Evolutionary conservation across 2,888 invertebrate genomes (phyloP).

Genomic region (Micoletzkya japonica): DNA sequence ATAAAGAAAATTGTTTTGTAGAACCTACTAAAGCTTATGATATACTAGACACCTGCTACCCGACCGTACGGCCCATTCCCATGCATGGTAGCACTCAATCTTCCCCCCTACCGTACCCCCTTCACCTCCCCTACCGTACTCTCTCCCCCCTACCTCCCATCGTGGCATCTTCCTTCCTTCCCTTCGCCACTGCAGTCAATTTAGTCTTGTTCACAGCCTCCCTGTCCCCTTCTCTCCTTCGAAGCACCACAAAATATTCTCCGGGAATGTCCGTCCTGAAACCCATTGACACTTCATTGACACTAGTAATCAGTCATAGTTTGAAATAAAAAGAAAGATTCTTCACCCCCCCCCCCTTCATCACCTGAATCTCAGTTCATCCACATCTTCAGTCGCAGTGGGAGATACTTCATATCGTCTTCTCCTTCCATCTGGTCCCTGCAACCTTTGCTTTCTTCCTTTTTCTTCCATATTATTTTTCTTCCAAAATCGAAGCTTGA

Average conservation of each 20-base stretch:
- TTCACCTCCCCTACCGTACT: too few species aligned
- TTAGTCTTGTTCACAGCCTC: conserved; percentile 14
- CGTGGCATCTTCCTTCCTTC: neutral
- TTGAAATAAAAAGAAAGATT: neutral
- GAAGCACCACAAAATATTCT: conserved; percentile 34
- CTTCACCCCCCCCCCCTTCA: neutral
- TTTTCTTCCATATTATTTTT: too few species aligned
- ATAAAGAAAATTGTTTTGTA: too few species aligned
- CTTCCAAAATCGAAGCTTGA: too few species aligned
- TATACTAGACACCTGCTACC: too few species aligned
- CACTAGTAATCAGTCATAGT: neutral
- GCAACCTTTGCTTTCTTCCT: neutral
- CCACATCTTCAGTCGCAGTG: conserved; percentile 12
- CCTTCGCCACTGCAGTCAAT: conserved; percentile 16
- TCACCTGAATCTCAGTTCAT: conserved; percentile 27
- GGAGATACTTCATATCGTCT: conserved; percentile 33
- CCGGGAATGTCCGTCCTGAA: conserved; percentile 33
- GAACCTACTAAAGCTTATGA: too few species aligned
- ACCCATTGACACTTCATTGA: neutral
- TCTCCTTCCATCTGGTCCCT: conserved; percentile 44
- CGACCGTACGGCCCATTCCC: too few species aligned
- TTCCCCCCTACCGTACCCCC: conserved; percentile 8
- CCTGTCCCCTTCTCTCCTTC: conserved; percentile 35
- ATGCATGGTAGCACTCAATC: neutral
- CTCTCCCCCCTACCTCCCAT: neutral